Evolutionary conservation across 1,140 invertebrate genomes (phyloP), one percentile per base, ranked within the genome.

Genomic region (Drosophila orosa): DNA sequence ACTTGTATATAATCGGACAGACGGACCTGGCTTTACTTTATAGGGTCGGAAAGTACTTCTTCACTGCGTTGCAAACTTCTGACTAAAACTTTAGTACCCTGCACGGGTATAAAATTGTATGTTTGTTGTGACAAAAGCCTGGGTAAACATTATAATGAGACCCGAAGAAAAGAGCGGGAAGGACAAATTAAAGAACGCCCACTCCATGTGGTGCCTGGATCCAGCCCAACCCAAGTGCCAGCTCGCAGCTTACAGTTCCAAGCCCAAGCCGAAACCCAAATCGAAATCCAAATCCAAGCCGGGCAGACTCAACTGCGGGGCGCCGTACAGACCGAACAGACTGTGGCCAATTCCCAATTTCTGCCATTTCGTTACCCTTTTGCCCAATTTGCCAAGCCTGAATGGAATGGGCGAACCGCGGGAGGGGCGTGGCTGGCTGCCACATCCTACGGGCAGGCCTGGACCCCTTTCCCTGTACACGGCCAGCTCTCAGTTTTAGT

Each of bases 341-440:
- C 73, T 78, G 80, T 83, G 79, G 80, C 74, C 80, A 82, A 82
- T 82, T 69, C 65, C 60, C 68, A 82, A 83, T 78, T 78, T 75
- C 59, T 82, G 80, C 61, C 69, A 82, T 82, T 78, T 86, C 74
- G 82, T 86, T 86, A 81, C 83, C 82, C 83, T 78, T 87, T 86
- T 87, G 78, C 69, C 69, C 65, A 85, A 85, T 84, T 80, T 59
- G 56, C 73, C 74, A 81, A 80, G 78, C 69, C 60, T 54, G 69
- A 71, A 74, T 61, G 55, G 69, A 69, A 74, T 73, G 77, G 72
- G 58, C 52, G 54, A 50, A 40, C 33, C 44, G 73, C 37, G 31
- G 39, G 31, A 17, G 47, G 63, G 80, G 63, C 47, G 65, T 68
- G 65, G 57, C 56, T 39, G 54, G 60, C 56, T 42, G 60, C 15